These are phyloP conservation scores for Agonum fuliginosum DNA, from an alignment of 2,888 invertebrate genomes.

Conservation along the genomic window DNA sequence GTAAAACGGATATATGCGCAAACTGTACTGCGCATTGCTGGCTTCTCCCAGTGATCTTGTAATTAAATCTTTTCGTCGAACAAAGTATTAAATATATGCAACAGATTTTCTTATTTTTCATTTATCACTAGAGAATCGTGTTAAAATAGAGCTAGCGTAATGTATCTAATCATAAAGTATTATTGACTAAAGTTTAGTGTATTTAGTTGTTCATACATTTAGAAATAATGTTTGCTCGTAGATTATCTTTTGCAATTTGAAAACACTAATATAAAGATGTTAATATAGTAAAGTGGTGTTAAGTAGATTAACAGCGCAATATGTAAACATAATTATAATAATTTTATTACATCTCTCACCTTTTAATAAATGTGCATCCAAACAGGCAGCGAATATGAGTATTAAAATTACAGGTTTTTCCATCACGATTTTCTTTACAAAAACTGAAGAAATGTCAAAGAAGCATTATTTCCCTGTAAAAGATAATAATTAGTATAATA, in stretches of 20 bases:
- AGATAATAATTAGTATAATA: background rate
- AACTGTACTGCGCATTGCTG: too few species aligned
- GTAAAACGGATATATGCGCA: too few species aligned
- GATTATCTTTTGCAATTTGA: background rate
- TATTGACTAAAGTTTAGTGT: too few species aligned
- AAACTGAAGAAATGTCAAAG: background rate
- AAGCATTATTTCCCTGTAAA: background rate
- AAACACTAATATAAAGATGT: background rate
- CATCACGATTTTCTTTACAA: background rate
- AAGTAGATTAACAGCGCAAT: background rate
- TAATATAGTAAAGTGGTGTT: background rate
- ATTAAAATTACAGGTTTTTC: constrained; percentile 6
- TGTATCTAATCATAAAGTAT: too few species aligned
- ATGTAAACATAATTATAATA: background rate
- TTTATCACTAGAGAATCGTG: too few species aligned
- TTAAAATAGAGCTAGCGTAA: too few species aligned
- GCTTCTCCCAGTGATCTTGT: too few species aligned
- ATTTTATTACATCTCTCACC: background rate
- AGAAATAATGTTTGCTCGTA: background rate
- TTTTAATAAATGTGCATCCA: background rate
- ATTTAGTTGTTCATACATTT: too few species aligned
- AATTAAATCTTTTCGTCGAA: too few species aligned
- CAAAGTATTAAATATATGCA: too few species aligned
- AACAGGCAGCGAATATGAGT: background rate
- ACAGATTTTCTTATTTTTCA: too few species aligned